Base-by-base conservation (phyloP, 2,797 vertebrate species). In the Sebastes vulpes region DNA sequence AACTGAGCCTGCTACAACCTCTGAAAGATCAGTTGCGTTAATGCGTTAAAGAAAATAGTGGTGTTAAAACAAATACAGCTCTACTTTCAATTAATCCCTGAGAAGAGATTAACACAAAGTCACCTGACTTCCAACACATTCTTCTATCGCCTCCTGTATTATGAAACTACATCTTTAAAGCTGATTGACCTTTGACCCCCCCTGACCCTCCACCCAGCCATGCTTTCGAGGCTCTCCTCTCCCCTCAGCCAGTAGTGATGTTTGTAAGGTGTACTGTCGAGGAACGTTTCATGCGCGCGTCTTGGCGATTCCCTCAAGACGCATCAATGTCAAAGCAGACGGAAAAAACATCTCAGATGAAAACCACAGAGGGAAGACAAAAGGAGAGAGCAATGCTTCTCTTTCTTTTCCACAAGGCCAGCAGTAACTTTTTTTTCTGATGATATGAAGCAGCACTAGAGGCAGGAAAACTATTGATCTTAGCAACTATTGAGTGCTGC, bases 211-310 rank as follows among this genome's bases (percentile, higher is more conserved):
- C 52, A 9, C 59, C 38, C 25, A 10, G 28, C 9, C n/a, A 4
- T n/a, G 61, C 75, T 79, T 57, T 25, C 20, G 26, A 72, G 75
- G 53, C 58, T 60, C 48, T 67, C 26, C 35, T 53, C 86, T 76
- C 79, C 93, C 96, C 95, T 95, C 60, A 95, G 90, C 20, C 88
- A 89, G 65, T 91, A 88, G 57, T 95, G 95, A 68, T 95, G 95
- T 89, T 95, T 95, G 83, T 94, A 95, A 6, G 94, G 89, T 18
- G 86, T 59, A 12, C 96, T 87, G 79, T 96, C 95, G 28, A 95
- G 85, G 42, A 80, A 76, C 2, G 42, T 94, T 46, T 84, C 77
- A 35, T 95, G 92, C 95, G 32, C 94, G 96, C 4, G 91, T 95
- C 82, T 83, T 89, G 1, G 87, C 68, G 32, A 97, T 96, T 84